A percentile compares a stretch with the other conserved stretches of the same genome.
Evolutionary conservation across 2,113 vertebrate species (phyloP).

Genomic region (Marmota flaviventris): DNA sequence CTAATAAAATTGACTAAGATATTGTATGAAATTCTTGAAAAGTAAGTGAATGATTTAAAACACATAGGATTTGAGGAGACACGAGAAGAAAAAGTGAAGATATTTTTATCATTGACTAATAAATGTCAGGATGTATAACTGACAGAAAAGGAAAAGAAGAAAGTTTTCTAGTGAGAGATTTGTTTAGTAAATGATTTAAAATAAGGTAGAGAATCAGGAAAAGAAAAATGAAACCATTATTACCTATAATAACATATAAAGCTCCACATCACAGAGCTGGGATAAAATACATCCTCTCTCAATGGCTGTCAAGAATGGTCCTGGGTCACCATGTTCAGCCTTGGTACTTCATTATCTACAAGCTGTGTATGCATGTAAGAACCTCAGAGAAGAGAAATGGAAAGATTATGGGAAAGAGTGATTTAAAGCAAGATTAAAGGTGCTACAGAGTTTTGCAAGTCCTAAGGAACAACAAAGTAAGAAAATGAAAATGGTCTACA

Average conservation of each 20-base stretch:
- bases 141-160: neutral
- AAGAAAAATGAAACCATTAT: neutral
- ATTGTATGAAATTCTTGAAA: conserved; percentile 10
- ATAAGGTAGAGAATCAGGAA: neutral
- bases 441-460: neutral
- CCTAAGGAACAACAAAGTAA: neutral
- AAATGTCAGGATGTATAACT: conserved; percentile 9
- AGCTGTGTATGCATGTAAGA: neutral
- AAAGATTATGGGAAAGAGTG: neutral
- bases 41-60: neutral
- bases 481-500: neutral
- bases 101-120: neutral
- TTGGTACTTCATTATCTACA: neutral
- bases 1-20: neutral
- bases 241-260: neutral
- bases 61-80: neutral
- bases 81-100: neutral
- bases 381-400: neutral
- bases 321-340: neutral
- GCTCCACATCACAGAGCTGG: neutral
- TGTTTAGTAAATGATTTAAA: neutral
- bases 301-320: neutral
- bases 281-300: neutral
- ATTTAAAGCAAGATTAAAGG: conserved; percentile 23
- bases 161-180: neutral